These are phyloP conservation scores for Pseudomyrmex concolor DNA, from an alignment of 1,140 invertebrate genomes.

Conservation along the genomic window DNA sequence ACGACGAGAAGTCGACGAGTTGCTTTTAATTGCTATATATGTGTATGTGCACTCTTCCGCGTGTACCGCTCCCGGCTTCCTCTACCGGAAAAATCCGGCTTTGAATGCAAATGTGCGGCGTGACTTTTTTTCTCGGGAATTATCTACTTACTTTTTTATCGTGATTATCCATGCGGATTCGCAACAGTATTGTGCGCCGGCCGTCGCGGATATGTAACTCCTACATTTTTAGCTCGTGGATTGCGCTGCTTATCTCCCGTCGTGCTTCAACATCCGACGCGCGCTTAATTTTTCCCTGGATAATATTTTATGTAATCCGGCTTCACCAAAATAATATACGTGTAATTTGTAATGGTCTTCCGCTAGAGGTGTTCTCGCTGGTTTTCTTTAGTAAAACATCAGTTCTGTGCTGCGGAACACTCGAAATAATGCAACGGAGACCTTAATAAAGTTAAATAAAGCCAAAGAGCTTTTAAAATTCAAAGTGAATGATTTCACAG, in stretches of 20 bases:
- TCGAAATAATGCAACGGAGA: conserved; percentile 37
- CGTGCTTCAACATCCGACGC: conserved; percentile 49
- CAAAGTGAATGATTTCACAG: background rate
- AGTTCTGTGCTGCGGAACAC: background rate
- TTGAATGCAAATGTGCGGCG: conserved; percentile 50
- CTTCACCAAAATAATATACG: conserved; percentile 35
- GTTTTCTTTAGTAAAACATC: conserved; percentile 38
- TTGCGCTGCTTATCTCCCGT: conserved; percentile 49
- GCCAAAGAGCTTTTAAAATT: conserved; percentile 36
- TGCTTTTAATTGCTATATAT: conserved; percentile 48
- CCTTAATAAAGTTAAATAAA: conserved; percentile 47
- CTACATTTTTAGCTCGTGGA: conserved; percentile 48
- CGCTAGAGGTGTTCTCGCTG: background rate
- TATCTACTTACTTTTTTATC: conserved; percentile 21
- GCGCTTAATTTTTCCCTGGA: conserved; percentile 53
- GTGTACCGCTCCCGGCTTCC: conserved; percentile 8
- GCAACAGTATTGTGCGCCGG: conserved; percentile 47
- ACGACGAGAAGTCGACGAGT: conserved; percentile 29
- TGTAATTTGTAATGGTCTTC: conserved; percentile 32
- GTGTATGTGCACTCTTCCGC: background rate
- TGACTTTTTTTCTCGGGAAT: conserved; percentile 21
- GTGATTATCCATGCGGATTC: conserved; percentile 51
- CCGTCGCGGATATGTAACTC: conserved; percentile 42
- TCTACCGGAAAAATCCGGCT: conserved; percentile 47
- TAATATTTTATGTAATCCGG: conserved; percentile 57